Conservation (phyloP, 2,888 invertebrate genomes). For the Heliconius charithonia region DNA sequence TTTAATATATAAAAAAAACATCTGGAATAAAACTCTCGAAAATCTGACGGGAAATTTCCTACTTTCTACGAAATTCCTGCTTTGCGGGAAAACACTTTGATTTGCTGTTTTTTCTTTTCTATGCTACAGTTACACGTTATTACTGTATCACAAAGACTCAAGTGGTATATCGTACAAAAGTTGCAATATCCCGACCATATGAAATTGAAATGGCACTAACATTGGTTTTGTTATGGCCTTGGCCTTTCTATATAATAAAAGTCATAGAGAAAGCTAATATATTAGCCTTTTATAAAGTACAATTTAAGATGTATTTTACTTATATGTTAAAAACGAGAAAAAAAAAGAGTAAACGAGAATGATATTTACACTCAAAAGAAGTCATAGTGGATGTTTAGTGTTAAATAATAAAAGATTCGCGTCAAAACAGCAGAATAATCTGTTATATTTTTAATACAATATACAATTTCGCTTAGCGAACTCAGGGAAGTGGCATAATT, state of each 20-base stretch:
- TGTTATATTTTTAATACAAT: constrained; percentile 32
- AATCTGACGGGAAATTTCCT: too few relatives aligned
- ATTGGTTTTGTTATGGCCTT: not conserved
- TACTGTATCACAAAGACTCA: not conserved
- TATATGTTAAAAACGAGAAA: too few relatives aligned
- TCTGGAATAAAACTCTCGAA: too few relatives aligned
- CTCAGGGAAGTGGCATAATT: constrained; percentile 40
- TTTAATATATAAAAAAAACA: too few relatives aligned
- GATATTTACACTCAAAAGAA: not conserved
- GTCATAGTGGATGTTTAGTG: not conserved
- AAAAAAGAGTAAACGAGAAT: too few relatives aligned
- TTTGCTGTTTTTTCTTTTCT: not conserved
- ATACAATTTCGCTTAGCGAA: constrained; percentile 32
- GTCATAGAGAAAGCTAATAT: not conserved
- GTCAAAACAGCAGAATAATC: not conserved
- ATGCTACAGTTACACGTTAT: not conserved
- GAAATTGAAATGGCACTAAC: constrained; percentile 1
- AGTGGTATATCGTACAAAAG: constrained; percentile 7
- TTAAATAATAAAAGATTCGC: not conserved
- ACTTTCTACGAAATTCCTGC: not conserved
- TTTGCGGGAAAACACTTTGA: too few relatives aligned
- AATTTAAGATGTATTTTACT: not conserved
- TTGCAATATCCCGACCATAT: not conserved
- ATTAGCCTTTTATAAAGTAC: not conserved
- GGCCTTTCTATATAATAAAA: not conserved